Evolutionary conservation across 1,140 invertebrate genomes (phyloP), one percentile per base, ranked within the genome.

Genomic region (Heliconius nattereri): DNA sequence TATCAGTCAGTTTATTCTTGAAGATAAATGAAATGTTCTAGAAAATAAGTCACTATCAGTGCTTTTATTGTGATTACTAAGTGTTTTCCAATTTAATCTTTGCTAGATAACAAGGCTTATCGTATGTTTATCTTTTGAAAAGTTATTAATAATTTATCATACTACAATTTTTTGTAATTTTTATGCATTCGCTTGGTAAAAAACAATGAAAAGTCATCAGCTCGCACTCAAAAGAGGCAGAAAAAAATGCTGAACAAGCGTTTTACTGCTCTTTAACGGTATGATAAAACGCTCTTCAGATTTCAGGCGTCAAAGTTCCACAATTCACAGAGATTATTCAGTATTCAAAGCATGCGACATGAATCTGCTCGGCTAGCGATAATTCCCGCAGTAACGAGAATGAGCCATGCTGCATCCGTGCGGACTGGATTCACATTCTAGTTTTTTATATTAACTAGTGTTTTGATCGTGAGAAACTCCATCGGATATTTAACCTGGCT

Each of bases 381-480:
- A 80, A 80, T 80, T 76, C 78, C 71, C 60, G 9, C 79, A 70
- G 76, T 76, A 76, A 77, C 75, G 71, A 80, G 78, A 76, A 79
- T 78, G 82, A 85, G 78, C 83, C 84, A 88, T 85, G 82, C 85
- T 79, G 81, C 83, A 85, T 89, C 85, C 87, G 85, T 85, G 84
- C 83, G 82, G 80, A 83, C 86, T 88, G 85, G 89, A 88, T 87
- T 90, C 87, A 84, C 87, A 90, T 89, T 89, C 85, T 88, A 86
- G 83, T 88, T 87, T 90, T 45, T 90, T 86, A 87, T 83, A 85
- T 84, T 85, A 84, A 89, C 88, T 86, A 90, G 88, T 84, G 83
- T 86, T 81, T 85, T 85, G 82, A 87, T 88, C 89, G 91, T 93
- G 91, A 89, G 91, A 93, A 92, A 66, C 79, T 75, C 76, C 78